Evolutionary conservation across 2,888 invertebrate genomes (phyloP).

Genomic region (Melanophora roralis): DNA sequence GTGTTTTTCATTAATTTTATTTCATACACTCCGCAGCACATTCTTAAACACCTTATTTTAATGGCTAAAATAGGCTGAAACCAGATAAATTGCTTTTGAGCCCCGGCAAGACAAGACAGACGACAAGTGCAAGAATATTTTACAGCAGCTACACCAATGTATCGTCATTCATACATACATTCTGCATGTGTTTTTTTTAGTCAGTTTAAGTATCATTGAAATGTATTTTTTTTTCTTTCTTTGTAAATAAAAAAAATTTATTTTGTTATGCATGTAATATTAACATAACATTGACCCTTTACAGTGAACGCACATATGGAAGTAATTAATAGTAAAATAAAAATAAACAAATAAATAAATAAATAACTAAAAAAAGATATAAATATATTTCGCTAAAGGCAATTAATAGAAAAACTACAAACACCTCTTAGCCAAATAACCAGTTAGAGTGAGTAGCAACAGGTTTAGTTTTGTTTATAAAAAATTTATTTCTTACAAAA

Average conservation of each 20-base stretch:
- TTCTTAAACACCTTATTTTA: conserved; percentile 49
- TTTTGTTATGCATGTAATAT: conserved; percentile 36
- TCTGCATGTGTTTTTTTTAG: no score
- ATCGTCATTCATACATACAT: no score
- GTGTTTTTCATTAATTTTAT: conserved; percentile 3
- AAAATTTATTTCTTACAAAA: conserved; percentile 16
- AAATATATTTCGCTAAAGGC: conserved; percentile 9
- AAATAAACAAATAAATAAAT: not conserved
- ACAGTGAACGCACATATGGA: conserved; percentile 40
- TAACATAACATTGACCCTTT: conserved; percentile 62
- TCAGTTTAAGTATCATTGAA: no score
- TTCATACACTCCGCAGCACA: conserved; percentile 24
- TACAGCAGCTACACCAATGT: no score
- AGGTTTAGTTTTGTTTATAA: conserved; percentile 26
- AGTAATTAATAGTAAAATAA: conserved; percentile 26
- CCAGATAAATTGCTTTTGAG: not conserved
- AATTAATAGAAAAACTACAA: not conserved
- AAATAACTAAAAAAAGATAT: not conserved
- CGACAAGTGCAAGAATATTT: no score
- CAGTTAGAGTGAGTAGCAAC: conserved; percentile 23
- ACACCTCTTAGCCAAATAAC: not conserved
- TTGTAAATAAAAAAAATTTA: not conserved
- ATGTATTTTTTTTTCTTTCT: not conserved
- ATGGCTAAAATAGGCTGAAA: conserved; percentile 6
- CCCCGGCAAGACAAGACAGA: no score